Evolutionary conservation across 2,113 vertebrate genomes (phyloP).

Genomic region (Euleptes europaea): DNA sequence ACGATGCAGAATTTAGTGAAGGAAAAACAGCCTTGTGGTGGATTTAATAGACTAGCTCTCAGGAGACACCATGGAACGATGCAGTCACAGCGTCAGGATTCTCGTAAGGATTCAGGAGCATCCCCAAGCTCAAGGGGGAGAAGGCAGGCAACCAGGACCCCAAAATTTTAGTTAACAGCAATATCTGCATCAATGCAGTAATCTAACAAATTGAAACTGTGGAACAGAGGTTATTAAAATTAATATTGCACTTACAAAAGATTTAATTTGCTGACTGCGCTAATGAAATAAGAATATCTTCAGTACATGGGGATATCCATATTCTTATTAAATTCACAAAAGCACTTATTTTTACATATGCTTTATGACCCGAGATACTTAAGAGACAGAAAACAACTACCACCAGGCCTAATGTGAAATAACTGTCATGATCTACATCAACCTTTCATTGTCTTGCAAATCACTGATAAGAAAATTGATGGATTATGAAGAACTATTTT

Average conservation of each 20-base stretch:
- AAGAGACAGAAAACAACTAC: neutral
- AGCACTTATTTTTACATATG: neutral
- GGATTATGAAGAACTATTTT: neutral
- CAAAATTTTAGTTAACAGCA: no score
- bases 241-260: neutral
- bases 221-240: neutral
- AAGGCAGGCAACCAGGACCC: no score
- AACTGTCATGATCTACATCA: neutral
- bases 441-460: neutral
- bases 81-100: no score
- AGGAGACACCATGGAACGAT: neutral
- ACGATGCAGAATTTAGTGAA: neutral
- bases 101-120: neutral
- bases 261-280: neutral
- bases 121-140: neutral
- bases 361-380: neutral
- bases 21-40: neutral
- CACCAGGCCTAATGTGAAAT: neutral
- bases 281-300: neutral
- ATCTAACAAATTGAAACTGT: neutral
- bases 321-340: neutral
- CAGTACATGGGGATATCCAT: neutral
- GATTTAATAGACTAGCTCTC: neutral
- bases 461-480: neutral
- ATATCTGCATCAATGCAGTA: no score